Percentiles rank a stretch among this genome's conserved stretches.
Evolutionary conservation across 1,140 invertebrate genomes (phyloP).

Genomic region (Diabrotica virgifera): DNA sequence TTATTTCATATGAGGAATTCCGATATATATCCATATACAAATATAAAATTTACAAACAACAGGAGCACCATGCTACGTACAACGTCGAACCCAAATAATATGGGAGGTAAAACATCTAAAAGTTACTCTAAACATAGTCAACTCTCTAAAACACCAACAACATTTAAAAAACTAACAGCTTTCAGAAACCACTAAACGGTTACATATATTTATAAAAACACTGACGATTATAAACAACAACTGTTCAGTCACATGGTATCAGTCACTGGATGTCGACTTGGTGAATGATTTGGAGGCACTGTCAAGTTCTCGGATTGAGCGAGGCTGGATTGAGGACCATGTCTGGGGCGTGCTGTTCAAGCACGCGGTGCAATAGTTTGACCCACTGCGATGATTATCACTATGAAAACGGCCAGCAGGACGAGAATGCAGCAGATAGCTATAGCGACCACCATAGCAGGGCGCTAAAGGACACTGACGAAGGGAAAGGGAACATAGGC

Average conservation of each 20-base stretch:
- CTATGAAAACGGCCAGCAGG: slow-evolving; percentile 71
- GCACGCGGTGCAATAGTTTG: slow-evolving; percentile 56
- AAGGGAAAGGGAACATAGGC: slow-evolving; percentile 12
- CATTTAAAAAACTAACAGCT: slow-evolving; percentile 17
- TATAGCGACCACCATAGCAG: slow-evolving; percentile 65
- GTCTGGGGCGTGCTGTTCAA: slow-evolving; percentile 5
- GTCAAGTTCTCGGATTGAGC: background rate
- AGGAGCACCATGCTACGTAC: slow-evolving; percentile 32
- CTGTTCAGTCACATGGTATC: slow-evolving; percentile 16
- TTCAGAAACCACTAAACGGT: slow-evolving; percentile 9
- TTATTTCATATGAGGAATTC: slow-evolving; percentile 21
- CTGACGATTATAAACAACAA: slow-evolving; percentile 4
- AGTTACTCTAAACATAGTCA: too few relatives aligned
- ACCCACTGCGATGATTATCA: slow-evolving; percentile 73
- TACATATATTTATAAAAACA: slow-evolving; percentile 8
- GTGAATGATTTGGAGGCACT: slow-evolving; percentile 4
- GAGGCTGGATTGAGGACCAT: background rate
- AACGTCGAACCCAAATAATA: slow-evolving; percentile 19
- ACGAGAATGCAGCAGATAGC: slow-evolving; percentile 76
- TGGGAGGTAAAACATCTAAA: too few relatives aligned
- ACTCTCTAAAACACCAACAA: slow-evolving; percentile 13
- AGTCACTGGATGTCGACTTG: background rate
- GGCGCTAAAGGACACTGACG: slow-evolving; percentile 28
- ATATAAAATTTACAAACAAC: slow-evolving; percentile 40
- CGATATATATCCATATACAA: slow-evolving; percentile 33